phyloP scores from a whole-genome alignment of 2,888 invertebrate species.

The Marronus borbonicus region DNA sequence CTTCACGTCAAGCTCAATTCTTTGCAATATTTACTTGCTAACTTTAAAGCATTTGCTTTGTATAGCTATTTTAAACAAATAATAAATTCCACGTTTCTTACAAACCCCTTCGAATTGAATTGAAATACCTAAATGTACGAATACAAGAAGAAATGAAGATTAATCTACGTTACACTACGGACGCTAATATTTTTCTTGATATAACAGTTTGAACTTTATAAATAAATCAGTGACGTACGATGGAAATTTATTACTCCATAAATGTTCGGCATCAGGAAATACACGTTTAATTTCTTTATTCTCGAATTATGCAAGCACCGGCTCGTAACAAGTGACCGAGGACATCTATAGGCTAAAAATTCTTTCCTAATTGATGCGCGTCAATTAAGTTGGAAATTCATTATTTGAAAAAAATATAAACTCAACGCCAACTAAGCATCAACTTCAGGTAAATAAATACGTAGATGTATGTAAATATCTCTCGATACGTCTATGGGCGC shows the following conservation, averaged over 20 bases:
- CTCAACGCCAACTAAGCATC: not conserved
- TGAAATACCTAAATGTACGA: too few species aligned
- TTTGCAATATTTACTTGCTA: too few species aligned
- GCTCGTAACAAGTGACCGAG: not conserved
- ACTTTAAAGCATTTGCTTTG: too few species aligned
- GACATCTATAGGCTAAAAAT: not conserved
- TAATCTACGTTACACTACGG: too few species aligned
- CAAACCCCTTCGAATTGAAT: too few species aligned
- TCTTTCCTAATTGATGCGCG: conserved; percentile 28
- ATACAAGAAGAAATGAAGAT: too few species aligned
- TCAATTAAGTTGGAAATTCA: conserved; percentile 29
- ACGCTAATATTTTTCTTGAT: too few species aligned
- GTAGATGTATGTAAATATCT: conserved; percentile 8
- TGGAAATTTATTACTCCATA: conserved; percentile 20
- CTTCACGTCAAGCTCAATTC: too few species aligned
- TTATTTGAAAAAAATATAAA: conserved; percentile 17
- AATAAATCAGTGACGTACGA: not conserved
- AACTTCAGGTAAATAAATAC: not conserved
- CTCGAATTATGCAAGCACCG: conserved; percentile 25
- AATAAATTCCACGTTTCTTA: too few species aligned
- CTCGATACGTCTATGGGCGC: not conserved
- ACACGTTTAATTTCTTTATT: conserved; percentile 24
- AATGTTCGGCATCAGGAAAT: not conserved
- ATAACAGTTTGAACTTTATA: not conserved
- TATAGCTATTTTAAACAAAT: too few species aligned